These are phyloP conservation scores for Cynopterus brachyotis DNA, from an alignment of 2,113 vertebrate species.

Conservation along the genomic window DNA sequence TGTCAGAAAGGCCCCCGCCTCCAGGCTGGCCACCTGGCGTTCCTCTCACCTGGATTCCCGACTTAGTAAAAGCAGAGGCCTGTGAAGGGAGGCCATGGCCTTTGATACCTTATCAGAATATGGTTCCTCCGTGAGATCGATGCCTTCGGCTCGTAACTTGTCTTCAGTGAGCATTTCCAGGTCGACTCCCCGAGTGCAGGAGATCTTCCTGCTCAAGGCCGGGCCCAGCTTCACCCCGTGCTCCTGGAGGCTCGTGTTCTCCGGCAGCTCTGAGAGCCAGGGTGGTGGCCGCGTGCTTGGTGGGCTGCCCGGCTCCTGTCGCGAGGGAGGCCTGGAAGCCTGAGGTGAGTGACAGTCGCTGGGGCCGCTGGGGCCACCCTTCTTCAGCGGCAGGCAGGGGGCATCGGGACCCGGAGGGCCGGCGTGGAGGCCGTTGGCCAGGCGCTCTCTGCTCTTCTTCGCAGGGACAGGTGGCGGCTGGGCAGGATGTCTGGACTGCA, in stretches of 20 bases:
- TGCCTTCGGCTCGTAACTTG: constrained; percentile 91
- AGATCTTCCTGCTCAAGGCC: constrained; percentile 86
- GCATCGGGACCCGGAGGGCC: constrained; percentile 79
- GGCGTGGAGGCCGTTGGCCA: constrained; percentile 91
- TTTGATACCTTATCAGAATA: constrained; percentile 95
- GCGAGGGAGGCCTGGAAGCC: constrained; percentile 69
- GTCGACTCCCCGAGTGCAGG: constrained; percentile 88
- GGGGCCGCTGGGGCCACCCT: constrained; percentile 71
- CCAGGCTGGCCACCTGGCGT: not conserved
- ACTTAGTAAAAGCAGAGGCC: not conserved
- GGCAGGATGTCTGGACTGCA: constrained; percentile 89
- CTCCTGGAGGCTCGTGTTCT: constrained; percentile 85
- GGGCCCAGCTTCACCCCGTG: constrained; percentile 90
- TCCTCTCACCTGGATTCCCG: not conserved
- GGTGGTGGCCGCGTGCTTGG: constrained; percentile 84
- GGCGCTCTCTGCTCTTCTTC: constrained; percentile 94
- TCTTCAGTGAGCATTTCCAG: constrained; percentile 91
- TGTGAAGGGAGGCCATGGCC: too few relatives aligned
- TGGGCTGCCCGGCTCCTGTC: constrained; percentile 82
- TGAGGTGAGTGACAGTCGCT: constrained; percentile 77
- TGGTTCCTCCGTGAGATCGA: constrained; percentile 96
- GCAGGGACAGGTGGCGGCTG: constrained; percentile 96
- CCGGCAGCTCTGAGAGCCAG: constrained; percentile 87
- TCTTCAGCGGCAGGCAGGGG: constrained; percentile 88
- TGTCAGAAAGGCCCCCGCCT: accelerated